phyloP scores from a whole-genome alignment of 2,888 invertebrate species.

The Chloroclysta siterata region DNA sequence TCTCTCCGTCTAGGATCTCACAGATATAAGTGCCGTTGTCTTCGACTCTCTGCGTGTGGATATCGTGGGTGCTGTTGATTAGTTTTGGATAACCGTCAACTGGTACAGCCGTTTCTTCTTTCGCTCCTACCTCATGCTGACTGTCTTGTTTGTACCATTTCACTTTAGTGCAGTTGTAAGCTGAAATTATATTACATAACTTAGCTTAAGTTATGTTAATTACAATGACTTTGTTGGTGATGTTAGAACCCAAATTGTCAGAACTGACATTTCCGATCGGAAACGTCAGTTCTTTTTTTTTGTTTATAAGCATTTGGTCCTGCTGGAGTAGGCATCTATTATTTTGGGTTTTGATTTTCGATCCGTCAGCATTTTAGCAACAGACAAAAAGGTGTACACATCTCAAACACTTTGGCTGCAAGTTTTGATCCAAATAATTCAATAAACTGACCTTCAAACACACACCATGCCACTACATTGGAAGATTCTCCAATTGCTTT shows the following conservation, averaged over 20 bases:
- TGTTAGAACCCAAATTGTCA: too few relatives aligned
- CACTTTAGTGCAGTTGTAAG: conserved; percentile 65
- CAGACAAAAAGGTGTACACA: too few relatives aligned
- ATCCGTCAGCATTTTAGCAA: too few relatives aligned
- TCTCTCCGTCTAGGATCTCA: conserved; percentile 62
- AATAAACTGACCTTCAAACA: conserved; percentile 68
- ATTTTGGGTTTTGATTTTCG: too few relatives aligned
- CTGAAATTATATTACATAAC: conserved; percentile 51
- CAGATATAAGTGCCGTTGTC: conserved; percentile 88
- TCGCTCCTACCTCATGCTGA: conserved; percentile 32
- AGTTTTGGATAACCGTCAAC: conserved; percentile 82
- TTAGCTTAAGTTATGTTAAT: background rate
- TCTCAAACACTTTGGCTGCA: too few relatives aligned
- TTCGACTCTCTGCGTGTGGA: conserved; percentile 82
- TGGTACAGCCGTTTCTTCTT: background rate
- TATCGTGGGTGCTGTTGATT: conserved; percentile 81
- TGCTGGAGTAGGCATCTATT: too few relatives aligned
- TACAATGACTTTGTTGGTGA: too few relatives aligned
- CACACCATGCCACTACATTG: conserved; percentile 60
- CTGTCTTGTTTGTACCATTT: conserved; percentile 66
- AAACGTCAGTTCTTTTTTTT: too few relatives aligned
- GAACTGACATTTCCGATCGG: too few relatives aligned
- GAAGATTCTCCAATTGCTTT: conserved; percentile 53
- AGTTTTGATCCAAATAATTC: too few relatives aligned
- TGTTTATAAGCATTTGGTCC: too few relatives aligned